These are phyloP conservation scores for Terebella lapidaria DNA, from an alignment of 2,888 invertebrate genomes.

Conservation along the genomic window DNA sequence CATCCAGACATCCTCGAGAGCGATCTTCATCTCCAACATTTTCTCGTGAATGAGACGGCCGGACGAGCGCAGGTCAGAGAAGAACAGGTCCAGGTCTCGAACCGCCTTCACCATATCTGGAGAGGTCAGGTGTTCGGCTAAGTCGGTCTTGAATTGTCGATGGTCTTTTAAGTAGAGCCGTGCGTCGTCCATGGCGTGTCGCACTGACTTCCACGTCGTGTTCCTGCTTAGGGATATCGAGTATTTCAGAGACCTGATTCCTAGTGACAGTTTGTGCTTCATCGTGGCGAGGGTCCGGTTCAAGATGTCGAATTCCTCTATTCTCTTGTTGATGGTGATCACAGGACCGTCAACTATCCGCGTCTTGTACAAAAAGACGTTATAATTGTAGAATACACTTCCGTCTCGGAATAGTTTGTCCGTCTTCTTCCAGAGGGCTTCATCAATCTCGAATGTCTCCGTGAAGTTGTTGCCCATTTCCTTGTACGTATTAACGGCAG, in stretches of 20 bases:
- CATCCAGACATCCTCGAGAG: constrained; percentile 1
- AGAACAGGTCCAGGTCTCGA: background rate
- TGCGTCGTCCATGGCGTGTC: background rate
- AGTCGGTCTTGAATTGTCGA: background rate
- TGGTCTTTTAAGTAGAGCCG: background rate
- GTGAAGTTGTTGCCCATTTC: background rate
- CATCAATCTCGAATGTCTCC: background rate
- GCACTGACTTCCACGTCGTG: background rate
- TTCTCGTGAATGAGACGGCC: background rate
- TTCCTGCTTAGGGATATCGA: background rate
- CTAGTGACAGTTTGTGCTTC: background rate
- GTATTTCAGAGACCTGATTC: background rate
- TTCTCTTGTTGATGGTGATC: background rate
- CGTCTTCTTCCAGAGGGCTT: background rate
- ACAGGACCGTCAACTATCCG: constrained; percentile 3
- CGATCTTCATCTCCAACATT: background rate
- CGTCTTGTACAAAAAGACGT: constrained; percentile 2
- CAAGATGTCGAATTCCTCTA: constrained; percentile 1
- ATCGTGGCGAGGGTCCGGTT: background rate
- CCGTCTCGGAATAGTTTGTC: background rate
- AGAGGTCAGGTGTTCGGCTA: background rate
- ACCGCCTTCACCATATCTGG: background rate
- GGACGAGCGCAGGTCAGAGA: background rate
- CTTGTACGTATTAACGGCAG: background rate
- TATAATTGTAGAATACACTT: constrained; percentile 6